Evolutionary conservation across 2,888 invertebrate species (phyloP), one percentile per base, ranked within the genome.

Genomic region (Maniola hyperantus): DNA sequence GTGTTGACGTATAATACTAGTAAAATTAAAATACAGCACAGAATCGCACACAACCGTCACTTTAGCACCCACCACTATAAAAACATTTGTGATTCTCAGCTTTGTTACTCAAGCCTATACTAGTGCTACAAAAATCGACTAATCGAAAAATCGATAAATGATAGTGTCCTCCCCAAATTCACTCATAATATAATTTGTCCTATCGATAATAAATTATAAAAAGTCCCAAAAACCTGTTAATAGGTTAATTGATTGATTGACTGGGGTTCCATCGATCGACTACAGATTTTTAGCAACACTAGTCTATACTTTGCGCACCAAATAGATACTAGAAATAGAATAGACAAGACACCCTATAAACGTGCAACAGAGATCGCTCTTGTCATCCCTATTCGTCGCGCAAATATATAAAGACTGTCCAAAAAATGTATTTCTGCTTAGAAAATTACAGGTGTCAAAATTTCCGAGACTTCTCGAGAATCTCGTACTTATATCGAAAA

Each of bases 51-150:
- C 68, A 68, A 70, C 68, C 68, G 60, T 68, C 11, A 60, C 68
- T 61, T 66, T 66, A 70, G 70, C 70, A 70, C 70, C 70, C 54
- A 51, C 61, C 67, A 58, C 54, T 58, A 34, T 42, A 58, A 46
- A 20, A 61, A 51, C 55, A 48, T 48, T 48, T 48, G 42, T 58
- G 58, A 2, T 26, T 53, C 11, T 53, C 20, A 51, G 50, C 20
- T 20, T 26, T 51, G 20, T 51, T 50, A 18, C 2, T 50, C 5
- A 20, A 50, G 11, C 50, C 13, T 11, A 46, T 13, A n/a, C 46
- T 39, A 39, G 11, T 39, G 10, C 11, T 10, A 39, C 2, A 39
- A 11, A 39, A 26, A 26, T 26, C 26, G 26, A 26, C 26, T 26
- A n/a, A 26, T 26, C 26, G 26, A 2, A 2, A 2, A 26, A 26